These are phyloP conservation scores for Phenacoccus solenopsis DNA, from an alignment of 1,140 invertebrate species.

Conservation along the genomic window DNA sequence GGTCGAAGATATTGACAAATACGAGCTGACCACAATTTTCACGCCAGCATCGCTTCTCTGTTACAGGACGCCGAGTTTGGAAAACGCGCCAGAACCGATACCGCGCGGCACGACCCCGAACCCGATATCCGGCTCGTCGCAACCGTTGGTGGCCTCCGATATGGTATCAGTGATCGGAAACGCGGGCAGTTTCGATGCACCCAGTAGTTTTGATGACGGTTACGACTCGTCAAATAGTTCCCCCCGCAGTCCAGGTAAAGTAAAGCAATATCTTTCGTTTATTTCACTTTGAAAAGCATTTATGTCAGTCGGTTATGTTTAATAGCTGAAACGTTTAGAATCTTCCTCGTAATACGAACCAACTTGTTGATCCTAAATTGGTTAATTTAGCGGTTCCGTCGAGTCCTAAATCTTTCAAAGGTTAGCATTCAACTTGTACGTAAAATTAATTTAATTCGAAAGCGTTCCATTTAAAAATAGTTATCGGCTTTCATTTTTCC, in stretches of 20 bases:
- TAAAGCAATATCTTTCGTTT: not conserved
- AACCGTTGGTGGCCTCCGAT: not conserved
- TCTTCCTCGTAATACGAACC: no score
- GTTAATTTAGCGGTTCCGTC: not conserved
- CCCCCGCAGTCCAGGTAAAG: slow-evolving; percentile 37
- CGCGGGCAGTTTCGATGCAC: slow-evolving; percentile 4
- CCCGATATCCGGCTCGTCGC: no score
- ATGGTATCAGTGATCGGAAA: slow-evolving; percentile 1
- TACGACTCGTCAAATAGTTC: slow-evolving; percentile 41
- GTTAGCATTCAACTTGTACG: not conserved
- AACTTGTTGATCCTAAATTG: slow-evolving; percentile 10
- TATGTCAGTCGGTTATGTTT: not conserved
- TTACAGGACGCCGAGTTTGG: no score
- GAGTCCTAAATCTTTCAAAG: not conserved
- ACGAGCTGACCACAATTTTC: no score
- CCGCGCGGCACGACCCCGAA: not conserved
- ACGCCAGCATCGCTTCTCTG: no score
- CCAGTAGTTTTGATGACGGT: slow-evolving; percentile 35
- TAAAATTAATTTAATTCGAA: not conserved
- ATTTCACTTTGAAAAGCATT: not conserved
- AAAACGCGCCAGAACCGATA: not conserved
- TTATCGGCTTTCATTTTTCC: not conserved
- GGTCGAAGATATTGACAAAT: no score
- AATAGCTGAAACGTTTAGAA: no score
- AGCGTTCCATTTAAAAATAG: not conserved